These are phyloP conservation scores for Gerris lacustris DNA, from an alignment of 2,888 invertebrate genomes.

Conservation along the genomic window DNA sequence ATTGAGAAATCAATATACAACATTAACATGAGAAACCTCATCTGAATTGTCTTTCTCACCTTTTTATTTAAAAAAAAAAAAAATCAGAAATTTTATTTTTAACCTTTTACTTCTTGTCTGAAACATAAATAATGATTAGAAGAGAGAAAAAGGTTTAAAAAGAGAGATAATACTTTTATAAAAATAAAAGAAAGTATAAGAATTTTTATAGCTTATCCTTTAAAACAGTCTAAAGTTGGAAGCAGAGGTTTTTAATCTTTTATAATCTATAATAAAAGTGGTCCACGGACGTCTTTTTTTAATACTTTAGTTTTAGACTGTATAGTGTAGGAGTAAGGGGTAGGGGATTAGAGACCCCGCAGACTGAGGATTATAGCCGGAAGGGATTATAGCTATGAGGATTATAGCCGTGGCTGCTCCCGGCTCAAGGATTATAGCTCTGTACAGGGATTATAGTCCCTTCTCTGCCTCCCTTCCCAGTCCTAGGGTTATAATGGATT, in stretches of 20 bases:
- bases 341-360: background rate
- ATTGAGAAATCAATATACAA: too few relatives aligned
- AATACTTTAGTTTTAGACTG: background rate
- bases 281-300: background rate
- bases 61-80: too few relatives aligned
- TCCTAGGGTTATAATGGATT: background rate
- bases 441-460: background rate
- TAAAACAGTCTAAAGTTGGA: background rate
- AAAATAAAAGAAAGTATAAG: background rate
- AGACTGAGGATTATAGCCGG: conserved; percentile 1
- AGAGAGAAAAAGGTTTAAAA: too few relatives aligned
- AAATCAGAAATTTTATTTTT: too few relatives aligned
- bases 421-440: background rate
- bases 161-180: background rate
- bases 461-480: background rate
- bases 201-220: background rate
- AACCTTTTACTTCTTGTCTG: too few relatives aligned
- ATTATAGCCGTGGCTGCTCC: background rate
- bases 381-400: conserved; percentile 3
- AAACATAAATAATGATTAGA: too few relatives aligned
- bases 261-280: background rate
- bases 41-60: too few relatives aligned
- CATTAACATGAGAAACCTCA: too few relatives aligned
- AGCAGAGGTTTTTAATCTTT: background rate
- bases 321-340: background rate